phyloP scores from a whole-genome alignment of 2,888 invertebrate genomes.

The Reticulitermes lucifugus region DNA sequence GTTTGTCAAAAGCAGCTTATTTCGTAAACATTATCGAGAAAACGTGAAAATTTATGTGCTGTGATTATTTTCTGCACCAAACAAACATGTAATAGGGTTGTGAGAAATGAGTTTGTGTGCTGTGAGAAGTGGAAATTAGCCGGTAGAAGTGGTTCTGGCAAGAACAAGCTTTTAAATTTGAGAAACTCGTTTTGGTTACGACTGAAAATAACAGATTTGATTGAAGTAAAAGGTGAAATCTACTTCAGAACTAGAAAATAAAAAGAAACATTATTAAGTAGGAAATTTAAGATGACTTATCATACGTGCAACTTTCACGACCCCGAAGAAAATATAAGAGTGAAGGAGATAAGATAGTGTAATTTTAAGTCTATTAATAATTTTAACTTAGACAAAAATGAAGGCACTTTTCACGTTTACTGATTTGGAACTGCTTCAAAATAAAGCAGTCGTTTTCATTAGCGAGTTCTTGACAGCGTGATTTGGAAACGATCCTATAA shows the following conservation, averaged over 20 bases:
- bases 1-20: no score
- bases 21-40: no score
- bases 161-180: background rate
- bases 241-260: background rate
- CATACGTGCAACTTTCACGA: background rate
- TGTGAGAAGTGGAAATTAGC: background rate
- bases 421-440: background rate
- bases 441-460: background rate
- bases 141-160: background rate
- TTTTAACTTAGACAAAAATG: background rate
- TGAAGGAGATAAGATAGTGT: background rate
- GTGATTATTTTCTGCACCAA: no score
- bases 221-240: background rate
- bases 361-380: background rate
- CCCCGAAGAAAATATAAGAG: background rate
- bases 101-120: no score
- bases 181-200: background rate
- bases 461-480: background rate
- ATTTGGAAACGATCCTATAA: no score
- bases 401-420: background rate
- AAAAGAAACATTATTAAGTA: background rate
- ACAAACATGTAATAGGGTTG: no score
- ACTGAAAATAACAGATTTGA: background rate
- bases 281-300: background rate
- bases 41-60: no score